Conservation (phyloP, 1,140 invertebrate genomes). For the Agrypnia vestita region DNA sequence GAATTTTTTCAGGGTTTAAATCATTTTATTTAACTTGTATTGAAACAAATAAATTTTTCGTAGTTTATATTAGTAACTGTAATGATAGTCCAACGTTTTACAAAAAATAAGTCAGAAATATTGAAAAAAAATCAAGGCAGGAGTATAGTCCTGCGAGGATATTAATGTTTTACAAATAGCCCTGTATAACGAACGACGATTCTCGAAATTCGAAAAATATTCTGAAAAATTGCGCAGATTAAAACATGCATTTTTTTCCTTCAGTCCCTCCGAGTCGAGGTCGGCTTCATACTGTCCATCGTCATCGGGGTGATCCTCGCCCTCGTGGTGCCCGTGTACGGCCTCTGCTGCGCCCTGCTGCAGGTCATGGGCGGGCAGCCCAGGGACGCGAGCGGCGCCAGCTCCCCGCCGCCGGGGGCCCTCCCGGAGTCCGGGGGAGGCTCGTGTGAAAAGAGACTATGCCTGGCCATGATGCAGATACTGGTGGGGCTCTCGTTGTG, state of each 20-base stretch:
- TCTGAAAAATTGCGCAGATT: no score
- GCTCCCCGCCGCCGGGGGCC: slow-evolving; percentile 43
- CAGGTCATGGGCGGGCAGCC: slow-evolving; percentile 27
- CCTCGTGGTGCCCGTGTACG: slow-evolving; percentile 52
- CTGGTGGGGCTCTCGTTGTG: slow-evolving; percentile 52
- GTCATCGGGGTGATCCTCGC: slow-evolving; percentile 43
- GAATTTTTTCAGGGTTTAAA: no score
- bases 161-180: no score
- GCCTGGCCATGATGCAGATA: slow-evolving; percentile 49
- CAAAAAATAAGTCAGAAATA: no score
- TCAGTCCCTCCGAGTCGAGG: slow-evolving; percentile 57
- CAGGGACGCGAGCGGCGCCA: slow-evolving; percentile 1
- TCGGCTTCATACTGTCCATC: slow-evolving; percentile 56
- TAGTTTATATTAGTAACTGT: no score
- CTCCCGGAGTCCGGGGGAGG: slow-evolving; percentile 44
- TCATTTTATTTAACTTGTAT: no score
- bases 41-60: no score
- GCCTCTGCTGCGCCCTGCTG: slow-evolving; percentile 45
- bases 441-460: slow-evolving; percentile 49
- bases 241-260: neutral
- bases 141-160: no score
- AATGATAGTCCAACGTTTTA: no score
- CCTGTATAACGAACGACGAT: no score
- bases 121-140: no score
- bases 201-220: no score